Percentiles rank a stretch among this genome's conserved stretches.
Conservation (phyloP, 2,888 invertebrate species). For the Callyntrura sp. region DNA sequence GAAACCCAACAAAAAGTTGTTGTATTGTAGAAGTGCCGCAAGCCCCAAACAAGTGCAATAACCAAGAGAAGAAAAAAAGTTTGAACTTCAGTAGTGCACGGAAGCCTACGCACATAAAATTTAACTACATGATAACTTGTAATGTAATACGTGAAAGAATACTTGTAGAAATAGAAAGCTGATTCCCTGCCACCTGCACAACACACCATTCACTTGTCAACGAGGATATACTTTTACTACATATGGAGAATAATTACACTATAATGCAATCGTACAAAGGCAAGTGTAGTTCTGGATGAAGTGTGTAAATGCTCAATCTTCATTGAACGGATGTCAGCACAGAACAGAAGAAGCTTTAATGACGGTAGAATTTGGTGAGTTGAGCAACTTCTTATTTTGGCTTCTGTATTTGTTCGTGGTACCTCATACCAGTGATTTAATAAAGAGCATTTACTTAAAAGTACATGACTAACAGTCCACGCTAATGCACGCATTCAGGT, state of each 20-base stretch:
- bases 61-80: conserved; percentile 25
- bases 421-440: no score
- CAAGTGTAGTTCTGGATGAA: no score
- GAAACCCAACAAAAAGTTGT: neutral
- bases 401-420: no score
- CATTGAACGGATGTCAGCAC: neutral
- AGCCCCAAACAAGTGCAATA: neutral
- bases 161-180: no score
- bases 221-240: no score
- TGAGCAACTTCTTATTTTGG: no score
- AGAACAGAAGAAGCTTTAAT: neutral
- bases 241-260: no score
- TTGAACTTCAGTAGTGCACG: conserved; percentile 2
- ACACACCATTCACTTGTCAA: neutral
- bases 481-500: no score
- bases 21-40: neutral
- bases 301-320: no score
- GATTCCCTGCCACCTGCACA: neutral
- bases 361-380: neutral
- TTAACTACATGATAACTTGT: conserved; percentile 22
- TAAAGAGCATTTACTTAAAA: no score
- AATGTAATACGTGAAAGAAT: neutral
- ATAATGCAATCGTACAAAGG: neutral
- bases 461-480: no score
- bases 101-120: conserved; percentile 21